Percentiles rank a stretch among this genome's conserved stretches.
phyloP scores from a whole-genome alignment of 2,113 vertebrate species.

The Parus major region DNA sequence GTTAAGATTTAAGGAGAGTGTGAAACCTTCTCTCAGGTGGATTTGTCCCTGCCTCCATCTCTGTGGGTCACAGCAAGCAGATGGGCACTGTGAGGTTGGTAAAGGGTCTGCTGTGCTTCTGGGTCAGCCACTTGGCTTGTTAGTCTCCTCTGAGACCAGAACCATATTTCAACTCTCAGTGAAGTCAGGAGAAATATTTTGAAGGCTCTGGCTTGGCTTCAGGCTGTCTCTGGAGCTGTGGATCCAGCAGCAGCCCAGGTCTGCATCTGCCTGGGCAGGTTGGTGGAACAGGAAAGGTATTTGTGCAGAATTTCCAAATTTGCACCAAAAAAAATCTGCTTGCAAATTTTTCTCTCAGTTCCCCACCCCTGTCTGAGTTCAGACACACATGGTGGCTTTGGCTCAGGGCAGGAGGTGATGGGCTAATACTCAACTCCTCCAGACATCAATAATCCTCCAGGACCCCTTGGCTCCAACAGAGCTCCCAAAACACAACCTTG shows the following conservation, averaged over 20 bases:
- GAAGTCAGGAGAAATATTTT: not conserved
- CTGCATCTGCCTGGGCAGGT: not conserved
- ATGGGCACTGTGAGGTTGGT: not conserved
- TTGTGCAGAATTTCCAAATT: not conserved
- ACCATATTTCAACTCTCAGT: not conserved
- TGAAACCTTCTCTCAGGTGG: not conserved
- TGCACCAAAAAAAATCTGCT: not conserved
- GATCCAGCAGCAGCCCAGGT: not conserved
- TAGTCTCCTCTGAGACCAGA: not conserved
- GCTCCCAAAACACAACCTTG: accelerated
- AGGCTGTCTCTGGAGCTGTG: not conserved
- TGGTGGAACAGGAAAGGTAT: not conserved
- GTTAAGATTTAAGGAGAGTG: not conserved
- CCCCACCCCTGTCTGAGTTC: not conserved
- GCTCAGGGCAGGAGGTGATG: not conserved
- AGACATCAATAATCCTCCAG: not conserved
- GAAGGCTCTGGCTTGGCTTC: not conserved
- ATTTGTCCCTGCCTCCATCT: not conserved
- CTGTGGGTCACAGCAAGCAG: not conserved
- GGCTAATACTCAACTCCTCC: not conserved
- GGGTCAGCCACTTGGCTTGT: not conserved
- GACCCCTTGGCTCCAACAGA: accelerated
- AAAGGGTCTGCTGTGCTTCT: not conserved
- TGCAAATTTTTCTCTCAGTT: not conserved
- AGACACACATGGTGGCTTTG: not conserved